phyloP scores from a whole-genome alignment of 2,888 invertebrate species.

The Drosophila anomalata region DNA sequence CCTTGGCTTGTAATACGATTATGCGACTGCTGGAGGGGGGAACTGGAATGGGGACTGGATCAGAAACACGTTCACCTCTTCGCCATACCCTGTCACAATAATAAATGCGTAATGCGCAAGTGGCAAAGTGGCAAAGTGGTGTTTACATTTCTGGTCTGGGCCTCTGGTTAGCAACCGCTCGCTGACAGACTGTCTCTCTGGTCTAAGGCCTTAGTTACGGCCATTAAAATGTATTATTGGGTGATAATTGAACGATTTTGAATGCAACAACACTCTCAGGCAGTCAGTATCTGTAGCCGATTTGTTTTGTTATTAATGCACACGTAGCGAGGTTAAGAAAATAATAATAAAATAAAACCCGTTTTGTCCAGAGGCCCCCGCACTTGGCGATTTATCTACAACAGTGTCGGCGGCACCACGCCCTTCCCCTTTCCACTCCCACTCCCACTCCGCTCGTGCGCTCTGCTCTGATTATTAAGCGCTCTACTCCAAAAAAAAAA shows the following conservation, averaged over 20 bases:
- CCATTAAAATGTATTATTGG: constrained; percentile 17
- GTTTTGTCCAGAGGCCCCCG: constrained; percentile 34
- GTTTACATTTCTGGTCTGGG: constrained; percentile 27
- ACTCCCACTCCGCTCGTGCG: constrained; percentile 12
- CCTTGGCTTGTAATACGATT: constrained; percentile 14
- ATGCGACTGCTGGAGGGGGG: constrained; percentile 4
- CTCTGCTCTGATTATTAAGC: constrained; percentile 52
- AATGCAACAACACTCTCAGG: constrained; percentile 10
- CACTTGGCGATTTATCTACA: constrained; percentile 26
- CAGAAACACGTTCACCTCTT: constrained; percentile 39
- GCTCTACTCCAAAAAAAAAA: constrained; percentile 35
- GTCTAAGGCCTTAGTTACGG: constrained; percentile 15
- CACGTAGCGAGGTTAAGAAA: constrained; percentile 66
- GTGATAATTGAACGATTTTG: constrained; percentile 39
- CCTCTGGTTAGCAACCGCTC: constrained; percentile 37
- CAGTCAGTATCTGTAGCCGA: constrained; percentile 19
- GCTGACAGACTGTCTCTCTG: constrained; percentile 1
- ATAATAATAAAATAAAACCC: constrained; percentile 57
- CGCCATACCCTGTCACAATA: constrained; percentile 37
- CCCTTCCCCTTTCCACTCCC: constrained; percentile 13
- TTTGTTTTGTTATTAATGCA: constrained; percentile 58
- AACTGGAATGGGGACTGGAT: background rate
- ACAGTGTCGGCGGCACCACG: constrained; percentile 27
- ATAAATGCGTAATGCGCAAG: constrained; percentile 38
- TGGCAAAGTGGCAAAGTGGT: constrained; percentile 4